Conservation (phyloP, 2,888 invertebrate genomes). For the Anarsia innoxiella region DNA sequence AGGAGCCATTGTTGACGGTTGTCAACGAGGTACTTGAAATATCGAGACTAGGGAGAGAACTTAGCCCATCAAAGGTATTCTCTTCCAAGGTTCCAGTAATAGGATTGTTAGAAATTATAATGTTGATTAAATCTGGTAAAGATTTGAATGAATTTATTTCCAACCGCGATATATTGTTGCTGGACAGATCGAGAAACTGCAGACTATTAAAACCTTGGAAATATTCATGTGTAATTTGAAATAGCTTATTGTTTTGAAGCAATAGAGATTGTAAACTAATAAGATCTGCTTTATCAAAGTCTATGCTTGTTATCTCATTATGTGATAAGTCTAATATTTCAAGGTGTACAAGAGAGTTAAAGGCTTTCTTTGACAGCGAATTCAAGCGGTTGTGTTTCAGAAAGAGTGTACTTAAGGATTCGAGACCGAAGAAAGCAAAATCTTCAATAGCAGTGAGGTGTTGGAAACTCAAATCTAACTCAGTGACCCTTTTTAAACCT, state of each 20-base stretch:
- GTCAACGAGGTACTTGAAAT: conserved; percentile 38
- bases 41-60: conserved; percentile 40
- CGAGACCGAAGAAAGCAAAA: conserved; percentile 40
- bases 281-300: conserved; percentile 39
- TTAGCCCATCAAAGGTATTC: conserved; percentile 41
- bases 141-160: conserved; percentile 35
- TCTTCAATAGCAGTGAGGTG: conserved; percentile 35
- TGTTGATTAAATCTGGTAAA: conserved; percentile 32
- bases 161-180: conserved; percentile 41
- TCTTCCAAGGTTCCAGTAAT: conserved; percentile 33
- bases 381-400: conserved; percentile 42
- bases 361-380: conserved; percentile 31
- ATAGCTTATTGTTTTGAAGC: conserved; percentile 38
- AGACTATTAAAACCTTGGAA: conserved; percentile 32
- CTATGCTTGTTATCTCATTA: conserved; percentile 38
- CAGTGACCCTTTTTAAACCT: conserved; percentile 31
- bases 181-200: conserved; percentile 42
- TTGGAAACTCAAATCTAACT: conserved; percentile 41
- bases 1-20: conserved; percentile 39
- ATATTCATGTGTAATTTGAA: conserved; percentile 29
- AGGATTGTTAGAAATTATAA: conserved; percentile 45
- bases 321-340: conserved; percentile 39
- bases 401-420: conserved; percentile 27
- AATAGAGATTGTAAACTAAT: conserved; percentile 30
- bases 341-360: conserved; percentile 31